Conservation (phyloP, 2,797 vertebrate genomes). For the Mus caroli region DNA sequence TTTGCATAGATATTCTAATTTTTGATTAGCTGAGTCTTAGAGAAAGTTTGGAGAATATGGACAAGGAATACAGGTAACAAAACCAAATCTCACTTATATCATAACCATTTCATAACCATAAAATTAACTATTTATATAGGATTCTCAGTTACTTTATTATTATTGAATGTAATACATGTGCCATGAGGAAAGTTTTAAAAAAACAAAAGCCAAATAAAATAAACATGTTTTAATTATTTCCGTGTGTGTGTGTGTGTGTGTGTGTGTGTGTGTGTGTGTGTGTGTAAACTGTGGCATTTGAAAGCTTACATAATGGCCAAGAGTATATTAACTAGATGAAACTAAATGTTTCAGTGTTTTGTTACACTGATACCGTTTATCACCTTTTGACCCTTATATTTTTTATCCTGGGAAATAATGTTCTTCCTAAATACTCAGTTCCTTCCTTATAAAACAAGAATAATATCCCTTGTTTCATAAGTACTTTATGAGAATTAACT, state of each 20-base stretch:
- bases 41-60: background rate
- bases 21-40: slow-evolving; percentile 7
- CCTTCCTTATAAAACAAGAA: slow-evolving; percentile 4
- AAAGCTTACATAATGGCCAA: background rate
- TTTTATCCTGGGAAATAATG: slow-evolving; percentile 17
- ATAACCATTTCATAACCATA: background rate
- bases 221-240: background rate
- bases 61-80: background rate
- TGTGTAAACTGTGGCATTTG: background rate
- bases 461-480: slow-evolving; percentile 1
- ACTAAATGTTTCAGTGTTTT: background rate
- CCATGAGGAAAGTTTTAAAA: background rate
- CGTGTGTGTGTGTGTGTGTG: background rate
- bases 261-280: background rate
- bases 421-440: slow-evolving; percentile 21
- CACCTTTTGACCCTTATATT: slow-evolving; percentile 19
- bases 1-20: background rate
- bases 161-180: background rate
- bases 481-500: slow-evolving; percentile 33
- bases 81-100: background rate
- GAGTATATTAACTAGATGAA: background rate
- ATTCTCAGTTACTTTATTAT: slow-evolving; percentile 8
- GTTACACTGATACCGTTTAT: background rate
- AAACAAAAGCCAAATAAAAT: slow-evolving; percentile 20
- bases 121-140: background rate